These are phyloP conservation scores for Tychaedon coryphoeus DNA, from an alignment of 2,113 vertebrate species.

Conservation along the genomic window DNA sequence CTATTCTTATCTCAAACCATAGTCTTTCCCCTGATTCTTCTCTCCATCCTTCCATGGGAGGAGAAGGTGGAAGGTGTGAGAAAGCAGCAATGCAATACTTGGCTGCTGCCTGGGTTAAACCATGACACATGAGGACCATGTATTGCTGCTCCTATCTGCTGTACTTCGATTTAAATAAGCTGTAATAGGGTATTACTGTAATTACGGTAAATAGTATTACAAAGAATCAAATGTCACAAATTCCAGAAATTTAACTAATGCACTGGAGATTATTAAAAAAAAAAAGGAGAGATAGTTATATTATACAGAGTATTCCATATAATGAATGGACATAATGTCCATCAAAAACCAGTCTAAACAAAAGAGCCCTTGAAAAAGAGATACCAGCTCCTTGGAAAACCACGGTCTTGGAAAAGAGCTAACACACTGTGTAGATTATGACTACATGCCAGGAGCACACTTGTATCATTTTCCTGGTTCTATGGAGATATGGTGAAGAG, in stretches of 20 bases:
- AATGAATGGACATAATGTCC: not conserved
- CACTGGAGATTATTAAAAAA: not conserved
- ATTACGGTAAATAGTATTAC: not conserved
- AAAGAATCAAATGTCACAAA: not conserved
- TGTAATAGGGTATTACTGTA: not conserved
- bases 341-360: not conserved
- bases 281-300: not conserved
- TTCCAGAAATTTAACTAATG: not conserved
- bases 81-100: not conserved
- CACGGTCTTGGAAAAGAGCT: not conserved
- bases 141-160: not conserved
- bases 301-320: not conserved
- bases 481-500: not conserved
- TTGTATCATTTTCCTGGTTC: not conserved
- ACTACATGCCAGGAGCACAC: not conserved
- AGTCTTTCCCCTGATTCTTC: not conserved
- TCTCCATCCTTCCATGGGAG: not conserved
- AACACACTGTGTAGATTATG: not conserved
- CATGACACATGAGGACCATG: rapidly evolving
- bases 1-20: not conserved
- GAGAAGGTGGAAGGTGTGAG: not conserved
- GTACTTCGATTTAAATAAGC: not conserved
- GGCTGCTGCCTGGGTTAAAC: not conserved
- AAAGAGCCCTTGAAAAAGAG: not conserved
- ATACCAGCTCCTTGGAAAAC: not conserved